Evolutionary conservation across 2,888 invertebrate genomes (phyloP), one percentile per base, ranked within the genome.

Genomic region (Mythimna lalbum): DNA sequence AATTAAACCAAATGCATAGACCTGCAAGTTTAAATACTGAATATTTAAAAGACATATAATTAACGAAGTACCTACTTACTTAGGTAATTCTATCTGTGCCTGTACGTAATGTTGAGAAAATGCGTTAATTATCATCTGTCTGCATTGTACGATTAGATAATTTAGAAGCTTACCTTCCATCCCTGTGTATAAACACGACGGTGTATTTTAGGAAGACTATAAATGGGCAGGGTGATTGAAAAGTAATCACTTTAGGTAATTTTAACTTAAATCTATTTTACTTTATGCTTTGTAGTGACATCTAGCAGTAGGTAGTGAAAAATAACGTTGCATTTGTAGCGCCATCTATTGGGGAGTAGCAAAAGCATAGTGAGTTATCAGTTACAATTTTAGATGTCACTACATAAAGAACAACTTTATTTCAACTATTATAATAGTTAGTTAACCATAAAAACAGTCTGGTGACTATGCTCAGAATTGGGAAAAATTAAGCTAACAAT

Each of bases 201-300:
- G 84, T 90, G 87, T 91, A 90, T 90, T 91, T 90, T 87, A 83
- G 88, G 89, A 87, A 86, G 77, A 83, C 87, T 83, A 88, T 89
- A 88, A 90, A 90, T 88, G 90, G 88, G 88, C 82, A 86, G 83
- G 86, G 84, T 89, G 90, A 90, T 89, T 90, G 88, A 90, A 89
- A 89, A 88, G 82, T 87, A 82, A 74, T 56, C 47, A 66, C 63
- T 74, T 84, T 82, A 77, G 74, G 53, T 72, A 60, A 73, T 69
- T 65, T 64, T 56, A 67, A 72, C 63, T 68, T 36, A 19, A 52
- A 31, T 27, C 36, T 21, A 31, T 52, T 17, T 27, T 0, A 50
- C 3, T 64, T 52, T 27, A 10, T 53, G 33, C 17, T 4, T 31
- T 2, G 0, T 31, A 76, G 39, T 19, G 83, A 73, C 90, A 92